Percentiles rank a stretch among this genome's conserved stretches.
Conservation (phyloP, 64 coral and sea anemone species). For the Pocillopora damicornis region DNA sequence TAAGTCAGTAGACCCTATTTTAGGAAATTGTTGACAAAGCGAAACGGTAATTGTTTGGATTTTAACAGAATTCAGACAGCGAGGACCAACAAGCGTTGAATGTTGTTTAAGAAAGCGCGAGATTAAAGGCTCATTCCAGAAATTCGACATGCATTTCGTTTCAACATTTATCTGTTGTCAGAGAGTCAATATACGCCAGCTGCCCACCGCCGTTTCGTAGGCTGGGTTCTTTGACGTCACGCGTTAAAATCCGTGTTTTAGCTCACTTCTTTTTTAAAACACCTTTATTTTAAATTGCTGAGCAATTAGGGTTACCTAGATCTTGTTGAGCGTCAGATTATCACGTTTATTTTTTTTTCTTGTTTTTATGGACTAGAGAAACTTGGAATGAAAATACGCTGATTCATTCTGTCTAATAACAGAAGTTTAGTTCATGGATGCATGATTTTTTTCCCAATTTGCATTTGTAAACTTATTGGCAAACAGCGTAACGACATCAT, state of each 20-base stretch:
- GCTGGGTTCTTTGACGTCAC: conserved; percentile 4
- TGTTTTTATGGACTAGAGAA: background rate
- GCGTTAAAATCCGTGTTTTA: background rate
- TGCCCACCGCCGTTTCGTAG: background rate
- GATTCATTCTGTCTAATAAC: background rate
- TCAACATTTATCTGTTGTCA: background rate
- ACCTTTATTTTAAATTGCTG: background rate
- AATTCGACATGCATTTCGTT: conserved; percentile 13
- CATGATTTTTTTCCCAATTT: background rate
- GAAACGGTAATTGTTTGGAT: conserved; percentile 12
- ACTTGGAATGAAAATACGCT: background rate
- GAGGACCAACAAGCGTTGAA: background rate
- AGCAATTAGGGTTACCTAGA: background rate
- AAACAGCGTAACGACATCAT: background rate
- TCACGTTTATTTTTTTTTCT: background rate
- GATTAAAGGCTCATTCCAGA: conserved; percentile 6
- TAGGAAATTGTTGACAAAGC: background rate
- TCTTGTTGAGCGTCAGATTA: background rate
- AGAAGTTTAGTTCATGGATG: background rate
- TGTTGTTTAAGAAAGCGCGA: background rate
- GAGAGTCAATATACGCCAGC: conserved; percentile 12
- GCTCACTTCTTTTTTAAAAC: background rate
- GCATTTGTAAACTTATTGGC: background rate
- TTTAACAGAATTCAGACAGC: conserved; percentile 1
- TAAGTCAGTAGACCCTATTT: background rate